These are phyloP conservation scores for Pantherophis vulpinus DNA, from an alignment of 2,797 vertebrate species.

Conservation along the genomic window DNA sequence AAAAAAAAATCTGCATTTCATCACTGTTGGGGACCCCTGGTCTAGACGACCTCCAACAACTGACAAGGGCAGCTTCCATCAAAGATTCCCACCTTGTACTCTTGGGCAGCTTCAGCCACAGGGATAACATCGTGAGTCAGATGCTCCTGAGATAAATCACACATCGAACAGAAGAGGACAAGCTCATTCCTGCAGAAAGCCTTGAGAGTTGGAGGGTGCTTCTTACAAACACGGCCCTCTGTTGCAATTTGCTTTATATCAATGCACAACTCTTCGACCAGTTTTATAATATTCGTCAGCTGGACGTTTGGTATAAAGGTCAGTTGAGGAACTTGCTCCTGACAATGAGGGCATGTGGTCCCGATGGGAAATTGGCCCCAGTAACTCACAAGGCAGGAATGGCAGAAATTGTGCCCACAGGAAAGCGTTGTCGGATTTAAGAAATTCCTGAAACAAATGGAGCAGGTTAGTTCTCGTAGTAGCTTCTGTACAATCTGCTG, in stretches of 20 bases:
- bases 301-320: slow-evolving; percentile 59
- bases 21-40: no score
- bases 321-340: slow-evolving; percentile 48
- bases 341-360: slow-evolving; percentile 62
- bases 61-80: neutral
- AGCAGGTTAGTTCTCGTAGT: slow-evolving; percentile 56
- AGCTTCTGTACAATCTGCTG: slow-evolving; percentile 47
- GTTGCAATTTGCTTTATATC: neutral
- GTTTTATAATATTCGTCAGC: slow-evolving; percentile 60
- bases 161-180: neutral
- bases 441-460: slow-evolving; percentile 64
- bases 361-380: slow-evolving; percentile 55
- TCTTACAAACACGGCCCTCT: neutral
- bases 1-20: no score
- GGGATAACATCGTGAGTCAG: neutral
- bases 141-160: neutral
- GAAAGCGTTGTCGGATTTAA: slow-evolving; percentile 57
- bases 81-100: slow-evolving; percentile 1
- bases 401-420: slow-evolving; percentile 68
- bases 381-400: slow-evolving; percentile 56
- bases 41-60: no score
- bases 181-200: slow-evolving; percentile 6
- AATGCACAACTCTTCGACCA: neutral
- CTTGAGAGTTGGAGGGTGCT: neutral
- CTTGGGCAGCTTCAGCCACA: neutral